A percentile compares a stretch with the other conserved stretches of the same genome.
Evolutionary conservation across 2,888 invertebrate genomes (phyloP).

Genomic region (Mimas tiliae): DNA sequence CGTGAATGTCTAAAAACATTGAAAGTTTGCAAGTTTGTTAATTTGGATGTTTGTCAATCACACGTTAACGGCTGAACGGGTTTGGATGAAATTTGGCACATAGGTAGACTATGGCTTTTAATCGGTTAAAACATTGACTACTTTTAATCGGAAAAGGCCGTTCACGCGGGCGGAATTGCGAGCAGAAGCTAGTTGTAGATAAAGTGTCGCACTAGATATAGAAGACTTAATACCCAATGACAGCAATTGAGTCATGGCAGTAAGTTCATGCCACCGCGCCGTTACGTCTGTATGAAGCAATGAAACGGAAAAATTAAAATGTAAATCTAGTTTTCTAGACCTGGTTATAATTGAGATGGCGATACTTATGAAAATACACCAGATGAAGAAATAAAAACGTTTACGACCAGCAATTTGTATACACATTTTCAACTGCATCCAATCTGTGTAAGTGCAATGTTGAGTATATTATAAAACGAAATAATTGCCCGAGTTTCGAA

Average conservation of each 20-base stretch:
- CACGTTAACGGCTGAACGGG: no score
- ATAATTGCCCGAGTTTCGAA: conserved; percentile 19
- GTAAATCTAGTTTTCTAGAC: not conserved
- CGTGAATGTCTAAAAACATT: no score
- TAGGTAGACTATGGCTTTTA: no score
- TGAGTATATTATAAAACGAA: conserved; percentile 23
- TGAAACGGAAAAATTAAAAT: not conserved
- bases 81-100: no score
- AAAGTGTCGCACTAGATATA: no score
- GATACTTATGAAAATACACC: conserved; percentile 3
- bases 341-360: not conserved
- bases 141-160: no score
- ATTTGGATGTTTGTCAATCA: no score
- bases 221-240: not conserved
- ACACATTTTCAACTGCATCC: conserved; percentile 13
- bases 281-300: conserved; percentile 8
- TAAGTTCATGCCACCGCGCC: not conserved
- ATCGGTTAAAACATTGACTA: no score
- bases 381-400: conserved; percentile 28
- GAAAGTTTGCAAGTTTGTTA: no score
- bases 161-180: no score
- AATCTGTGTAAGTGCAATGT: conserved; percentile 25
- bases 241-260: not conserved
- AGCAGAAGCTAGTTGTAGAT: no score
- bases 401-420: conserved; percentile 23